phyloP scores from a whole-genome alignment of 2,888 invertebrate genomes.

The Ichneumoninae sp. region DNA sequence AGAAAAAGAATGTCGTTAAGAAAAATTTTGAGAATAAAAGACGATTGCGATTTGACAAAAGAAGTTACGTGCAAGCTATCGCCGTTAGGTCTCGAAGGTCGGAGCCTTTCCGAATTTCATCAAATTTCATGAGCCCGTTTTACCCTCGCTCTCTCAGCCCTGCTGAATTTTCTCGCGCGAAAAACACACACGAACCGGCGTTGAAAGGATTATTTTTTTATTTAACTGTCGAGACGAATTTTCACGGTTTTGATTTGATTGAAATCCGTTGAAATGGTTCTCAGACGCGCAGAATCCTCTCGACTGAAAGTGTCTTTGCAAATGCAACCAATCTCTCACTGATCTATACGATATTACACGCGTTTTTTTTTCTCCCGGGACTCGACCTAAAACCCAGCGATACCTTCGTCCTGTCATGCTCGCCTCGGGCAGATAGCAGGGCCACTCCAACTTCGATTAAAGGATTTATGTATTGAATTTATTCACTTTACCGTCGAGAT shows the following conservation, averaged over 20 bases:
- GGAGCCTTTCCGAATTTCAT: not conserved
- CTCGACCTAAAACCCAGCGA: not conserved
- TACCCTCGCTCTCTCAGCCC: not conserved
- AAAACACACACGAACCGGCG: not conserved
- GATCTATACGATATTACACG: not conserved
- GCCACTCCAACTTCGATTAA: constrained; percentile 64
- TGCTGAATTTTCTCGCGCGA: not conserved
- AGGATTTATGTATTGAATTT: constrained; percentile 65
- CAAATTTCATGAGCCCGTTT: not conserved
- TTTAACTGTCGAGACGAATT: not conserved
- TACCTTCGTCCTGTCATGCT: not conserved
- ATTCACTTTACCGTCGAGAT: constrained; percentile 53
- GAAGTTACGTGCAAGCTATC: not conserved
- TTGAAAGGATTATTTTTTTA: constrained; percentile 19
- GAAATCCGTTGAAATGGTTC: constrained; percentile 25
- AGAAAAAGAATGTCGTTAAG: no score
- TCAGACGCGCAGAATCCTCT: not conserved
- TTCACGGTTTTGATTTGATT: constrained; percentile 14
- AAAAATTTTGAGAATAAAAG: not conserved
- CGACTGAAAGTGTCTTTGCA: not conserved
- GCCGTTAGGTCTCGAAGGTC: not conserved
- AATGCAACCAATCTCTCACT: constrained; percentile 17
- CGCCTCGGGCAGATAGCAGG: constrained; percentile 30
- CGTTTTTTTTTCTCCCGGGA: not conserved
- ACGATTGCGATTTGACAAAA: not conserved